Base-by-base conservation (phyloP, 2,113 vertebrate genomes). In the Tapirus terrestris region DNA sequence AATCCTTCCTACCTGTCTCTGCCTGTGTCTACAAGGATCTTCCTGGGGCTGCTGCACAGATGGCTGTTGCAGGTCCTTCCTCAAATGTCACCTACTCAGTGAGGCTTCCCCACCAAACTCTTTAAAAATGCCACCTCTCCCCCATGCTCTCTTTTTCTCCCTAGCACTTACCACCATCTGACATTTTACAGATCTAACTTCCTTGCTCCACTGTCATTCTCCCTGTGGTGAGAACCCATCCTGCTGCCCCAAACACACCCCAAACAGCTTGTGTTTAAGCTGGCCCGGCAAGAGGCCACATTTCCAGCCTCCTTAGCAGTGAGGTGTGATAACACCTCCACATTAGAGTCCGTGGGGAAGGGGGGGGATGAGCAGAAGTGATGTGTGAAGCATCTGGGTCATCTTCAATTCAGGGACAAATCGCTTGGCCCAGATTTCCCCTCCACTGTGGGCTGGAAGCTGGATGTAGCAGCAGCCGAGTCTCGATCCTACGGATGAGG, bases 221-320 rank as follows among this genome's bases (percentile, higher is more conserved):
- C 12, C 8, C 1, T 10, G 18, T 18, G n/a, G 17, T 27, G 63
- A n/a, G 17, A 61, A 23, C 7, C n/a, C 16, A 18, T 0, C 0
- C n/a, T 14, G 17, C 53, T 20, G 63, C 21, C 48, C 51, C 51
- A 33, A n/a, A 43, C 53, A 53, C 17, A 31, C 11, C 21, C n/a
- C n/a, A n/a, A n/a, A n/a, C n/a, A n/a, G 16, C 51, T 94, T 27
- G 39, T 39, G 27, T 25, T 68, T 21, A 68, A 58, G 33, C 27
- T 29, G 51, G 21, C 4, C 61, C 61, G 63, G 91, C 39, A 31
- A 89, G 60, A 33, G 17, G 48, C 39, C 16, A 6, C 27, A 7
- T 31, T 79, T 51, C 81, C 63, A 53, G 79, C 25, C 53, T 60
- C 56, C 68, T 56, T 45, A n/a, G 63, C 45, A 87, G 76, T 36